phyloP scores from a whole-genome alignment of 2,888 invertebrate species.

The Eupithecia centaureata region DNA sequence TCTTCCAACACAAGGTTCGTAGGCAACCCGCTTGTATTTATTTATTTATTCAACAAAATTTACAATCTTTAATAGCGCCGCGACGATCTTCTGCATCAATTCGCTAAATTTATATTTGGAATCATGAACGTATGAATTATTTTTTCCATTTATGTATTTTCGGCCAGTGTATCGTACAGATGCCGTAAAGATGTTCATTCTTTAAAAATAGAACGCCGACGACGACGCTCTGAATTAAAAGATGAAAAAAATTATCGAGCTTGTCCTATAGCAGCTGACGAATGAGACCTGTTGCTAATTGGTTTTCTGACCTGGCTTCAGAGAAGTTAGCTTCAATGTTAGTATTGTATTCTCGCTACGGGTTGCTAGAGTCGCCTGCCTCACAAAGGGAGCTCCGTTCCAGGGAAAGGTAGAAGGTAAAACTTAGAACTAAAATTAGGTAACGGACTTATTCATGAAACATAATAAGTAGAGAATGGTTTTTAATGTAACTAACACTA shows the following conservation, averaged over 20 bases:
- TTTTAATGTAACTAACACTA: too few relatives aligned
- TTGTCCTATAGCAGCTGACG: slow-evolving; percentile 60
- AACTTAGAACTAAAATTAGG: too few relatives aligned
- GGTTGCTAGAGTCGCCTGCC: slow-evolving; percentile 46
- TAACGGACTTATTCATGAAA: too few relatives aligned
- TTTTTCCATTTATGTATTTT: slow-evolving; percentile 63
- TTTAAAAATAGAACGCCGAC: slow-evolving; percentile 60
- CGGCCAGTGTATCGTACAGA: slow-evolving; percentile 59
- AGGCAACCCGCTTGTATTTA: too few relatives aligned
- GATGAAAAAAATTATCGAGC: slow-evolving; percentile 56
- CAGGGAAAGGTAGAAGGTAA: too few relatives aligned
- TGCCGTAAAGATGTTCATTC: slow-evolving; percentile 65
- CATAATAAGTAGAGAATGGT: too few relatives aligned
- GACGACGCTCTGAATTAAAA: slow-evolving; percentile 50
- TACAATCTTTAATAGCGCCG: slow-evolving; percentile 75
- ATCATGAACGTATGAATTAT: slow-evolving; percentile 71
- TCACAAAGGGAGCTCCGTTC: slow-evolving; percentile 75
- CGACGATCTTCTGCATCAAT: slow-evolving; percentile 77
- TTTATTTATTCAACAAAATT: too few relatives aligned
- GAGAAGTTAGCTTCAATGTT: slow-evolving; percentile 59
- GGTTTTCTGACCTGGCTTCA: slow-evolving; percentile 66
- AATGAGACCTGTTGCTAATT: slow-evolving; percentile 65
- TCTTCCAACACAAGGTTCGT: too few relatives aligned
- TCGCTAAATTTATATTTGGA: slow-evolving; percentile 74
- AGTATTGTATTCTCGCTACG: slow-evolving; percentile 56